Percentiles rank a stretch among this genome's conserved stretches.
phyloP scores from a whole-genome alignment of 1,140 invertebrate genomes.

The Ceratitis capitata region DNA sequence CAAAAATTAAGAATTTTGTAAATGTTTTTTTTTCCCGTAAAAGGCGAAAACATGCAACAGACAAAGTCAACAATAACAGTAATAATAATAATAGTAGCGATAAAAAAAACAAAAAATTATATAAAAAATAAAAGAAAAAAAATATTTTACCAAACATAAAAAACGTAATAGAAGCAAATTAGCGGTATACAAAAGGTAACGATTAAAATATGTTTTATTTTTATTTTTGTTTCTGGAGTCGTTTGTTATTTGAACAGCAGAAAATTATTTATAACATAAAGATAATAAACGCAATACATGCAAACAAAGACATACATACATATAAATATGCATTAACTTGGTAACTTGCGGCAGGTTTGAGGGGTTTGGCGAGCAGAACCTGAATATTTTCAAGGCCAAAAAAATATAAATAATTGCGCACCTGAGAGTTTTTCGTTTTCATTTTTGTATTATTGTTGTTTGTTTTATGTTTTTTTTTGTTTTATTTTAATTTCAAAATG shows the following conservation, averaged over 20 bases:
- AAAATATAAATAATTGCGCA: neutral
- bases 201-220: neutral
- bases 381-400: constrained; percentile 30
- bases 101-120: neutral
- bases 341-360: neutral
- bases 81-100: neutral
- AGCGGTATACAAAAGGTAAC: no score
- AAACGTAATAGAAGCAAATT: no score
- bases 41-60: constrained; percentile 13
- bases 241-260: neutral
- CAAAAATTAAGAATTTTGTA: neutral
- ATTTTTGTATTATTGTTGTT: neutral
- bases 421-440: constrained; percentile 1
- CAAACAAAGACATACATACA: neutral
- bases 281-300: no score
- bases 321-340: neutral
- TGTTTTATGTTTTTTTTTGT: no score
- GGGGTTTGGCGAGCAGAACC: neutral
- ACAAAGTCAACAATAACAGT: neutral
- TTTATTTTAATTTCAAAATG: neutral
- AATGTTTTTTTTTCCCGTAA: neutral
- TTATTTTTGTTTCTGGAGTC: no score
- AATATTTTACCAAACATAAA: no score
- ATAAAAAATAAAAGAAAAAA: neutral
- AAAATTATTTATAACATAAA: neutral